A percentile compares a stretch with the other conserved stretches of the same genome.
Conservation (phyloP, 2,888 invertebrate species). For the Gymnoscelis rufifasciata region DNA sequence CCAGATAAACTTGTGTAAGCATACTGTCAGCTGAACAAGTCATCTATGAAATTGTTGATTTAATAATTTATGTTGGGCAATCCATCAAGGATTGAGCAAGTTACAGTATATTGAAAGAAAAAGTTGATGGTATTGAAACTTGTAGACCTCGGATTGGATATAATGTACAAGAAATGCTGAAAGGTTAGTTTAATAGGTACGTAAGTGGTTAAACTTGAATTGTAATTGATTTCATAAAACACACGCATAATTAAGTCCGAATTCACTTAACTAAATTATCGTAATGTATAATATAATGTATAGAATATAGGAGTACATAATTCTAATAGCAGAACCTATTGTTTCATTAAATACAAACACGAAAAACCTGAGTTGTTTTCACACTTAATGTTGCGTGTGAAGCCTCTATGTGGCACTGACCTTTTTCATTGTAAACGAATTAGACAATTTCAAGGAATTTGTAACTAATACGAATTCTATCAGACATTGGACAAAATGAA, state of each 20-base stretch:
- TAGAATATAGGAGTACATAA: too few relatives aligned
- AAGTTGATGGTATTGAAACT: conserved; percentile 7
- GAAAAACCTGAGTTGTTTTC: not conserved
- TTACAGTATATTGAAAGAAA: conserved; percentile 11
- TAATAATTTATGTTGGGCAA: conserved; percentile 7
- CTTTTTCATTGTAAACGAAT: conserved; percentile 19
- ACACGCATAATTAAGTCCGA: not conserved
- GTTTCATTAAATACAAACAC: not conserved
- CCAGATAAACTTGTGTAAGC: conserved; percentile 4
- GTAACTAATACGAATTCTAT: conserved; percentile 30
- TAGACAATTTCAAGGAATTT: conserved; percentile 21
- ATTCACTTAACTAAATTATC: too few relatives aligned
- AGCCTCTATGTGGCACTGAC: conserved; percentile 21
- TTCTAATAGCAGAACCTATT: not conserved
- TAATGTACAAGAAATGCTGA: conserved; percentile 1
- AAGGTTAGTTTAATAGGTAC: not conserved
- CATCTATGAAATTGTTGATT: conserved; percentile 6
- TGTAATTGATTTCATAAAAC: too few relatives aligned
- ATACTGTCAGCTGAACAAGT: conserved; percentile 6
- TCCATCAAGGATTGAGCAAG: conserved; percentile 10
- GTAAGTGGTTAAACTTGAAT: too few relatives aligned
- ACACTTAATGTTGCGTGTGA: conserved; percentile 17
- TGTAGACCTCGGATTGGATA: conserved; percentile 1
- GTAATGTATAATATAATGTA: too few relatives aligned
- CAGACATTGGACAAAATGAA: conserved; percentile 17